phyloP scores from a whole-genome alignment of 1,140 invertebrate genomes.

The Brachionus rubens region DNA sequence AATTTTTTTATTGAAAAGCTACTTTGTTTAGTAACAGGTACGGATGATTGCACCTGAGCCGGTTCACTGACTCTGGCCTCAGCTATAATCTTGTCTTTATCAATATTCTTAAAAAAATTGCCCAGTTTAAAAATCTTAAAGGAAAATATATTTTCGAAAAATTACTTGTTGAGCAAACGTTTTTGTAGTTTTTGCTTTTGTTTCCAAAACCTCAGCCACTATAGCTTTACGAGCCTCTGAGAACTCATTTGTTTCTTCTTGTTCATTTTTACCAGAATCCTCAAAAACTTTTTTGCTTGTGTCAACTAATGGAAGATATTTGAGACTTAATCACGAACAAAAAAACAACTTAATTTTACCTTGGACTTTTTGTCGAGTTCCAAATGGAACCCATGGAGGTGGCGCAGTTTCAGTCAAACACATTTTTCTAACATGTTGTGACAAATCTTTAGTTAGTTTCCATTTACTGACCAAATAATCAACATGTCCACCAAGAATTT shows the following conservation, averaged over 20 bases:
- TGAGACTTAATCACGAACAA: too few species aligned
- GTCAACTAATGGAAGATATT: conserved; percentile 39
- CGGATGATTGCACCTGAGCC: background rate
- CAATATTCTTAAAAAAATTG: background rate
- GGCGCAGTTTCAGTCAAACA: background rate
- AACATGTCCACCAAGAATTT: conserved; percentile 37
- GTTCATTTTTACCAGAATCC: background rate
- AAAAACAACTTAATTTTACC: background rate
- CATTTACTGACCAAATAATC: conserved; percentile 33
- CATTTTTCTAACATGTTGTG: conserved; percentile 8
- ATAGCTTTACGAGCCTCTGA: background rate
- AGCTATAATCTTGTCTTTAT: conserved; percentile 10
- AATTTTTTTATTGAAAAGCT: background rate
- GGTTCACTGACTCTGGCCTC: background rate
- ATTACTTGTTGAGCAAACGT: conserved; percentile 31
- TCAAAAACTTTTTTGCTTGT: conserved; percentile 29
- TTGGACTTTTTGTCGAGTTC: background rate
- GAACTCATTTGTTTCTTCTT: background rate
- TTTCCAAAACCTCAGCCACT: background rate
- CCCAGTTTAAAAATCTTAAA: background rate
- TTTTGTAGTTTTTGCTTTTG: conserved; percentile 1
- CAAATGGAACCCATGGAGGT: conserved; percentile 40
- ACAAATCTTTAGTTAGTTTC: conserved; percentile 35
- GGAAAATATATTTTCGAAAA: background rate
- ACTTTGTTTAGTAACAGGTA: background rate